Conservation (phyloP, 2,888 invertebrate genomes). For the Zele albiditarsus region DNA sequence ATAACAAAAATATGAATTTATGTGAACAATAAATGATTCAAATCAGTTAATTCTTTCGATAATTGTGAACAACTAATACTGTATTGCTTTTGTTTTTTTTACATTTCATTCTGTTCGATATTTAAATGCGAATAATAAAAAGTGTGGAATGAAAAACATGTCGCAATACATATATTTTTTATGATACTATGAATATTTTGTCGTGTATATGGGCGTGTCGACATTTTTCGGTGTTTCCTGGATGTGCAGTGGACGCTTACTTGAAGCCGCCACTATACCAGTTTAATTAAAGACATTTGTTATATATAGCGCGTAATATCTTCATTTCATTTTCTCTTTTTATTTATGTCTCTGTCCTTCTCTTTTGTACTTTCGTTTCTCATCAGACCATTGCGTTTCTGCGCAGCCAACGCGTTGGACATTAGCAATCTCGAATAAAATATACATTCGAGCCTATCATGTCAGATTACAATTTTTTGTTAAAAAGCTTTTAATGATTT, state of each 20-base stretch:
- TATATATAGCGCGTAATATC: constrained; percentile 43
- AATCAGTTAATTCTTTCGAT: background rate
- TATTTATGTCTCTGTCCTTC: constrained; percentile 34
- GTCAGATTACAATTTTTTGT: background rate
- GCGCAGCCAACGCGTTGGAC: constrained; percentile 32
- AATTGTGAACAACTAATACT: background rate
- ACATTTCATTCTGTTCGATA: background rate
- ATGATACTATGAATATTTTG: background rate
- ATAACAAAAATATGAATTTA: no score
- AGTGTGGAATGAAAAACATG: background rate
- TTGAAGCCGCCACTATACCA: constrained; percentile 20
- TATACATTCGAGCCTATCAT: background rate
- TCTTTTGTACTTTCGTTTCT: constrained; percentile 25
- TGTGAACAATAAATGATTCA: background rate
- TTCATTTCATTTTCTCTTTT: constrained; percentile 40
- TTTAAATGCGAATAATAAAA: background rate
- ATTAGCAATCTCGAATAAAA: constrained; percentile 11
- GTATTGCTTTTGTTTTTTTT: background rate
- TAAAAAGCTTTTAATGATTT: background rate
- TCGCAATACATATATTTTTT: background rate
- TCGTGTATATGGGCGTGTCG: constrained; percentile 9
- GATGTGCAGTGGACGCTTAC: constrained; percentile 25
- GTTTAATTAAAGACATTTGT: constrained; percentile 51
- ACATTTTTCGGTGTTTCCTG: constrained; percentile 42
- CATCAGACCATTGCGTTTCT: constrained; percentile 10